phyloP scores from a whole-genome alignment of 2,113 vertebrate genomes.

The Etheostoma cragini region DNA sequence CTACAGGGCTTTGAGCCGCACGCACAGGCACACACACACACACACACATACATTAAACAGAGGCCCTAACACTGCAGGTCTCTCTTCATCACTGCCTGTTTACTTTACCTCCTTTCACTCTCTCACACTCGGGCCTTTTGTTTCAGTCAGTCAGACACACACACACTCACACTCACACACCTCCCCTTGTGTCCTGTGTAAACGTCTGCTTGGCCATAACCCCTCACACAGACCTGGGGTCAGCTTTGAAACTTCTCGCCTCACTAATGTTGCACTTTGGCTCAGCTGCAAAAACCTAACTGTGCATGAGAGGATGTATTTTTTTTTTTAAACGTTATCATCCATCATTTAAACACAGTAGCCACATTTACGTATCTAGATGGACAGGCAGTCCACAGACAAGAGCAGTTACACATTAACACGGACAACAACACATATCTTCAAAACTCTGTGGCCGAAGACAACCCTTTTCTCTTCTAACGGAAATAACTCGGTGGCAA shows the following conservation, averaged over 20 bases:
- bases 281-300: constrained; percentile 5
- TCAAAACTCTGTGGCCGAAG: background rate
- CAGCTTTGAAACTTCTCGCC: constrained; percentile 25
- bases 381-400: background rate
- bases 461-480: background rate
- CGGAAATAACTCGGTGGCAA: constrained; percentile 10
- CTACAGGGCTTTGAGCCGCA: constrained; percentile 79
- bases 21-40: constrained; percentile 57
- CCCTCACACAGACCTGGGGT: constrained; percentile 35
- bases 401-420: constrained; percentile 60
- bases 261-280: background rate
- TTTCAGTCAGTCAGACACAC: constrained; percentile 64
- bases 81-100: constrained; percentile 90
- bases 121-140: constrained; percentile 91
- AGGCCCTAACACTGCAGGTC: constrained; percentile 86
- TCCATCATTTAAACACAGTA: constrained; percentile 32
- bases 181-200: constrained; percentile 55
- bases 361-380: constrained; percentile 2
- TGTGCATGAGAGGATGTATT: background rate
- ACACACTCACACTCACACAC: constrained; percentile 56
- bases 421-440: constrained; percentile 18
- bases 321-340: constrained; percentile 12
- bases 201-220: constrained; percentile 51
- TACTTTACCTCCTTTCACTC: constrained; percentile 92
- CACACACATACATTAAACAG: constrained; percentile 79